Conservation (phyloP, 2,797 vertebrate species). For the Borostomias antarcticus region DNA sequence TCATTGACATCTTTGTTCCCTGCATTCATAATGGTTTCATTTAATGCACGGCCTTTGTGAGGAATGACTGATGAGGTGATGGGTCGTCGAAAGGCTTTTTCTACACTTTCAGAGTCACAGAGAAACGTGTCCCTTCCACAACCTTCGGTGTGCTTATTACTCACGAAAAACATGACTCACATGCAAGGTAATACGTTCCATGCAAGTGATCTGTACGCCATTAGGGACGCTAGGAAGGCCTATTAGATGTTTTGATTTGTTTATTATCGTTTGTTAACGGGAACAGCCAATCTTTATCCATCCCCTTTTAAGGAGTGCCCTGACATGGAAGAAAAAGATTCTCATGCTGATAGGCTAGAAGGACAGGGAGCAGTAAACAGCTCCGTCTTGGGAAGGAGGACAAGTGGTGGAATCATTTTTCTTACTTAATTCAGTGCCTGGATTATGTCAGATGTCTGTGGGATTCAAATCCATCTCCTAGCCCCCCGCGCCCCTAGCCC, state of each 20-base stretch:
- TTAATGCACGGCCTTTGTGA: slow-evolving; percentile 46
- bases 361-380: slow-evolving; percentile 19
- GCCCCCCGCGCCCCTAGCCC: slow-evolving; percentile 44
- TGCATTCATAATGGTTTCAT: slow-evolving; percentile 37
- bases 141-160: slow-evolving; percentile 6
- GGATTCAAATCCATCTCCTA: slow-evolving; percentile 47
- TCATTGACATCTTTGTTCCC: slow-evolving; percentile 10
- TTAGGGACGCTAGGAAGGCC: not conserved
- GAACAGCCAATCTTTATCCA: no score
- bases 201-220: not conserved
- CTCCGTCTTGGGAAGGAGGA: slow-evolving; percentile 14
- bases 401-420: slow-evolving; percentile 32
- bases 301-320: no score
- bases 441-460: slow-evolving; percentile 42
- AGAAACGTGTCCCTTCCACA: slow-evolving; percentile 7
- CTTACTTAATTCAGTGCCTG: slow-evolving; percentile 44
- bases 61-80: slow-evolving; percentile 33
- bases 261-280: no score
- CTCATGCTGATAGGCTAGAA: slow-evolving; percentile 6
- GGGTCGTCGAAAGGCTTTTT: slow-evolving; percentile 34
- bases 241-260: no score
- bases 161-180: slow-evolving; percentile 11
- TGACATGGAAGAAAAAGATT: no score
- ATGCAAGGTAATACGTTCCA: slow-evolving; percentile 15
- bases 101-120: slow-evolving; percentile 2